Evolutionary conservation across 2,113 vertebrate species (phyloP).

Genomic region (Shinisaurus crocodilurus): DNA sequence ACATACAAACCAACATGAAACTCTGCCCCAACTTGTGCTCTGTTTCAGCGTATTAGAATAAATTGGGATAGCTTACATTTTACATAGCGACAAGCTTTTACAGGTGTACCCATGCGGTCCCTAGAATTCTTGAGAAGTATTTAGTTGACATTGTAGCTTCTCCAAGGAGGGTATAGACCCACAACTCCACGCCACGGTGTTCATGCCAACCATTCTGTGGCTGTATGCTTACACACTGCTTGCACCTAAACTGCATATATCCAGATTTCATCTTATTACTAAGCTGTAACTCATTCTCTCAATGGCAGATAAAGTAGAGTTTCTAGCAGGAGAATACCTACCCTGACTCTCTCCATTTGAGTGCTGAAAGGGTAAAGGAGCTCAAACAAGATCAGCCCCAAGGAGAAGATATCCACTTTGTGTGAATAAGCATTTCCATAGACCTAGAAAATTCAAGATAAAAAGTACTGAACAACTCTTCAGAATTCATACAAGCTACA

Average conservation of each 20-base stretch:
- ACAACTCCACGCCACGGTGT: not conserved
- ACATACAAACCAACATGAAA: not conserved
- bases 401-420: slow-evolving; percentile 98
- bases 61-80: not conserved
- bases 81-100: not conserved
- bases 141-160: no score
- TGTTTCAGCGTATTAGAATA: not conserved
- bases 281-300: not conserved
- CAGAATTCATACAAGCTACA: not conserved
- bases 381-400: slow-evolving; percentile 98
- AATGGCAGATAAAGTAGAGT: slow-evolving; percentile 12
- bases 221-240: slow-evolving; percentile 23
- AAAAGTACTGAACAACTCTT: not conserved
- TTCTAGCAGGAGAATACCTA: slow-evolving; percentile 67
- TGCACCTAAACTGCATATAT: not conserved
- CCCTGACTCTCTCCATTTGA: slow-evolving; percentile 96
- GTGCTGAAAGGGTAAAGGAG: slow-evolving; percentile 94
- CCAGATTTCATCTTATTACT: slow-evolving; percentile 27
- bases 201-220: not conserved
- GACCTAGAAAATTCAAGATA: slow-evolving; percentile 80
- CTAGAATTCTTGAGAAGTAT: not conserved
- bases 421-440: slow-evolving; percentile 96
- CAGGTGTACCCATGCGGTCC: not conserved
- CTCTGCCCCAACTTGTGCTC: not conserved
- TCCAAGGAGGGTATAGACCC: not conserved